Evolutionary conservation across 2,797 vertebrate species (phyloP), one percentile per base, ranked within the genome.

Genomic region (Diplodus sargus): DNA sequence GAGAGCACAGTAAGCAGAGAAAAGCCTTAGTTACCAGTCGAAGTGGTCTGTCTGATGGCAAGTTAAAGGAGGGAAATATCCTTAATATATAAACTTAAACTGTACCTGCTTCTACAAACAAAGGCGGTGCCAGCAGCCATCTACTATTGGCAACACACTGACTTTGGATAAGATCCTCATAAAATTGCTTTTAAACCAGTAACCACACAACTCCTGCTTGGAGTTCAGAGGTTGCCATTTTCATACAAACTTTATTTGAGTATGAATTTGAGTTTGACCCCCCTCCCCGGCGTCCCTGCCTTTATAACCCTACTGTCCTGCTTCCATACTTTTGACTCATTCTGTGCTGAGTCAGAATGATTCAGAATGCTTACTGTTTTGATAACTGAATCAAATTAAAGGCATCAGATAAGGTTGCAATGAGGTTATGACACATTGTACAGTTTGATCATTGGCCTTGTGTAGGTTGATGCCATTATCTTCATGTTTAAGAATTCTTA

Each of bases 271-370:
- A 63, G 47, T 45, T 59, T 13, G 42, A 62, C 49, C 13, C 3
- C 16, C 16, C 4, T 14, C 23, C 25, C 14, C 15, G n/a, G n/a
- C n/a, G n/a, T n/a, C n/a, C n/a, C n/a, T n/a, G 12, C 52, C 43
- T 4, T 75, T 20, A 22, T n/a, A 57, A 66, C 42, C 62, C 48
- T 52, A 48, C 60, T 43, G 51, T 20, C 61, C 43, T 45, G 56
- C 67, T 83, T 73, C 75, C 56, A 48, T 23, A 61, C 57, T 68
- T 45, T 76, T 78, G 68, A 74, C 68, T 83, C 70, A 76, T 30
- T 70, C 39, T 66, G 30, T 53, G 58, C 76, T 71, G 51, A 83
- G 47, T 87, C 69, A 62, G 53, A 85, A 61, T 76, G 61, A 85
- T 63, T 81, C 68, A 76, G 23, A 61, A 51, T 42, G 59, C 48